These are phyloP conservation scores for Hippoglossus stenolepis DNA, from an alignment of 2,113 vertebrate species.

Conservation along the genomic window DNA sequence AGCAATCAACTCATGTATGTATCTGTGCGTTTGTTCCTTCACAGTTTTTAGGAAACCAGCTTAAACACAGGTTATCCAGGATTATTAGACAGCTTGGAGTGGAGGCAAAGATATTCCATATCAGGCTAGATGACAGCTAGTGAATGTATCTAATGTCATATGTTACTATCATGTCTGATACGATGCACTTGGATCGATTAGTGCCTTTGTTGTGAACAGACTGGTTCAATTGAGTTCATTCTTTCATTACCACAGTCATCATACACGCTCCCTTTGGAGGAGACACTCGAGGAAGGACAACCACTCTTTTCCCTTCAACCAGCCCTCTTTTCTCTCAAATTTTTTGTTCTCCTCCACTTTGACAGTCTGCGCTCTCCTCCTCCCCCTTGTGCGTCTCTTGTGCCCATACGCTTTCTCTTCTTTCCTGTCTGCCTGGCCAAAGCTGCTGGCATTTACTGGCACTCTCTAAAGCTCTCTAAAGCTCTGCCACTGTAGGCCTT, in stretches of 20 bases:
- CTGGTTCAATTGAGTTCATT: neutral
- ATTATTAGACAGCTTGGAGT: neutral
- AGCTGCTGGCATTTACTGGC: conserved; percentile 55
- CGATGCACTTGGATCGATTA: neutral
- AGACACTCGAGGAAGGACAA: too few species aligned
- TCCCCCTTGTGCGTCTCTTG: conserved; percentile 11
- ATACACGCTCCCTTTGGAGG: neutral
- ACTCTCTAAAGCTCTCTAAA: conserved; percentile 25
- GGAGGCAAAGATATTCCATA: neutral
- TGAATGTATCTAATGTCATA: conserved; percentile 2
- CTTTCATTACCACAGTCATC: neutral
- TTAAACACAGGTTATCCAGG: neutral
- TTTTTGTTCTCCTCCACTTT: neutral
- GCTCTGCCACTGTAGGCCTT: conserved; percentile 49
- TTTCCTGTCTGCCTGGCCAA: conserved; percentile 32
- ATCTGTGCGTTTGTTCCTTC: neutral
- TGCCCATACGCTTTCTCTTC: conserved; percentile 21
- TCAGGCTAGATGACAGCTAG: neutral
- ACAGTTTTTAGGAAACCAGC: neutral
- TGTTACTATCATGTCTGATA: neutral
- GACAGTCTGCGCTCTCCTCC: conserved; percentile 10
- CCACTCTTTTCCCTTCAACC: neutral
- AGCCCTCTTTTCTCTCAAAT: neutral
- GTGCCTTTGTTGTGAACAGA: neutral
- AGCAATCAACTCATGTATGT: neutral